Evolutionary conservation across 37 sponge, comb jelly and placozoan species (phyloP), one percentile per base, ranked within the genome.

Genomic region (Petrosia ficiformis): DNA sequence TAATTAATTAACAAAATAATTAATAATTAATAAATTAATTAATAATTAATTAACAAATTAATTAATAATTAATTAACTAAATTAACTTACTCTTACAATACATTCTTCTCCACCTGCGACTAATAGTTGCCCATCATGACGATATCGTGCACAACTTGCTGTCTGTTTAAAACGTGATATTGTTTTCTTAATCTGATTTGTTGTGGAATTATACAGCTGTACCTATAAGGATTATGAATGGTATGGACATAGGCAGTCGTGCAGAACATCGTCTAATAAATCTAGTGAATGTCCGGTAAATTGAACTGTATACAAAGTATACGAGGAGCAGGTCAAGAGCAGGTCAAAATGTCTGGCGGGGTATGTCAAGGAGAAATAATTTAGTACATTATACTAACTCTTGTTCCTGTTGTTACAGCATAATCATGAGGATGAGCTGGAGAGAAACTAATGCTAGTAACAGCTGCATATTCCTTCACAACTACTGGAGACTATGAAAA

Each of bases 51-150:
- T 16, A 11, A 35, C 6, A 69, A 6, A 26, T 30, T 29, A 25
- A 4, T n/a, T 44, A 26, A 10, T 25, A 24, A 4, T 5, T 34
- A 19, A 30, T 14, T 48, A 48, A 14, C 14, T 19, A 48, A 14
- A 48, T 8, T 8, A 14, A 14, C 32, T 42, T 68, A 96, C 94
- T 90, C 93, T 87, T 42, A 97, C 84, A 21, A 79, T 61, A 44
- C 95, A 89, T 30, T 89, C 87, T 44, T 91, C 89, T 36, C 81
- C 77, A 11, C 98, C 98, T 39, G 95, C 95, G 42, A 87, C 84
- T 48, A 97, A 52, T 37, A 97, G 80, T 40, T 81, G 80, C 1
- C 98, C 98, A 73, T 97, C 98, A 26, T 74, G 65, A 30, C 98
- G 67, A 48, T 94, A 91, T 24, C 76, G 80, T 19, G 79, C 98